These are phyloP conservation scores for Neoseiulus cucumeris DNA, from an alignment of 1,140 invertebrate species.

Conservation along the genomic window DNA sequence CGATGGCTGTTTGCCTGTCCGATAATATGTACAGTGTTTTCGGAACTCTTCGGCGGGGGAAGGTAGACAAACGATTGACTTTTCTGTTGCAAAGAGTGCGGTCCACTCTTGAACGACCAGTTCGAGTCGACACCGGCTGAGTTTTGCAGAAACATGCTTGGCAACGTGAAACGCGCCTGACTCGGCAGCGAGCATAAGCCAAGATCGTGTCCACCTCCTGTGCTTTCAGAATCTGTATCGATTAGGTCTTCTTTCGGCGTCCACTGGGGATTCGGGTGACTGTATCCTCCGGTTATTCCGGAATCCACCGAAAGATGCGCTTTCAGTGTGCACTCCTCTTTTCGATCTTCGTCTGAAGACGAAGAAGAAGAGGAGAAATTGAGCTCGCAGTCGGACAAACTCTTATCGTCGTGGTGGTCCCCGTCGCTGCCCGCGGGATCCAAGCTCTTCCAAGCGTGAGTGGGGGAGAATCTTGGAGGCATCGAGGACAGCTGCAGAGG, in stretches of 20 bases:
- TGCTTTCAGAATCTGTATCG: background rate
- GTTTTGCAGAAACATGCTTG: slow-evolving; percentile 4
- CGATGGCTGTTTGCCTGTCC: background rate
- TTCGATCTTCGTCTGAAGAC: slow-evolving; percentile 1
- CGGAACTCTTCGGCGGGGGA: background rate
- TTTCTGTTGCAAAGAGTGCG: background rate
- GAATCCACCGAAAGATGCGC: slow-evolving; percentile 7
- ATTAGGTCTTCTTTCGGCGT: slow-evolving; percentile 10
- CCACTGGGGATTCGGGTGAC: slow-evolving; percentile 1
- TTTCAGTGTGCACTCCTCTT: background rate
- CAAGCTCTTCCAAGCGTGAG: slow-evolving; percentile 3
- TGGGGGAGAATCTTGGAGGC: background rate
- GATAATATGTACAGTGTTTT: background rate
- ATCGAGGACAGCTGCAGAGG: background rate
- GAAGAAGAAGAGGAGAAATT: slow-evolving; percentile 7
- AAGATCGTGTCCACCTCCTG: background rate
- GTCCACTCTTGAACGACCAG: slow-evolving; percentile 5
- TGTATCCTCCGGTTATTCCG: background rate
- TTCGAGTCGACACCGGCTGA: background rate
- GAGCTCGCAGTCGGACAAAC: background rate
- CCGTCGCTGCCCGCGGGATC: slow-evolving; percentile 6
- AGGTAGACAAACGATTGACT: slow-evolving; percentile 7
- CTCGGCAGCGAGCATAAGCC: background rate
- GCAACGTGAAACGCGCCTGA: background rate
- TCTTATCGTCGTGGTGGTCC: background rate